Evolutionary conservation across 2,797 vertebrate genomes (phyloP).

Genomic region (Kryptopterus vitreolus): DNA sequence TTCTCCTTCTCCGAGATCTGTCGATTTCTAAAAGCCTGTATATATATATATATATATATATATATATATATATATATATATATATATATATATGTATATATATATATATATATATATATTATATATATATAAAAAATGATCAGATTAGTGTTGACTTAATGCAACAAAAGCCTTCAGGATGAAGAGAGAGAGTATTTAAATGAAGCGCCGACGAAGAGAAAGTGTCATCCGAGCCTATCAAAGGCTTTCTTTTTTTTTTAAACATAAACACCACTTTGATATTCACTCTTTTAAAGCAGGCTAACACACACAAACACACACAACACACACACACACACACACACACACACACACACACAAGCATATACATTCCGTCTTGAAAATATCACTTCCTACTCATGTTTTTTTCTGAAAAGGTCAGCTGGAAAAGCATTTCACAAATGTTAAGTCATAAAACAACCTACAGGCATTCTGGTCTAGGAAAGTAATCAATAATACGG

Average conservation of each 20-base stretch:
- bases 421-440: not conserved
- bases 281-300: not conserved
- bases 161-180: not conserved
- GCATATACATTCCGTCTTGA: conserved; percentile 40
- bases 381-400: conserved; percentile 56
- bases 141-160: conserved; percentile 16
- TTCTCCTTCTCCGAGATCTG: not conserved
- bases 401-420: conserved; percentile 54
- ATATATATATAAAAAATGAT: not conserved
- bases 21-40: not conserved
- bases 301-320: too few relatives aligned
- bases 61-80: not conserved
- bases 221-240: conserved; percentile 10
- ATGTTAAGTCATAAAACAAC: not conserved
- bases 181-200: conserved; percentile 10
- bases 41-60: not conserved
- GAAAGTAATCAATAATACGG: not conserved
- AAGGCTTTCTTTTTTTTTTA: conserved; percentile 14
- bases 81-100: not conserved
- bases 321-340: too few relatives aligned
- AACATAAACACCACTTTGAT: conserved; percentile 37
- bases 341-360: conserved; percentile 24
- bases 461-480: not conserved
- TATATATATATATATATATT: not conserved
- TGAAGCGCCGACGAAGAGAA: not conserved